A percentile compares a stretch with the other conserved stretches of the same genome.
Evolutionary conservation across 1,140 invertebrate genomes (phyloP).

Genomic region (Centruroides sculpturatus): DNA sequence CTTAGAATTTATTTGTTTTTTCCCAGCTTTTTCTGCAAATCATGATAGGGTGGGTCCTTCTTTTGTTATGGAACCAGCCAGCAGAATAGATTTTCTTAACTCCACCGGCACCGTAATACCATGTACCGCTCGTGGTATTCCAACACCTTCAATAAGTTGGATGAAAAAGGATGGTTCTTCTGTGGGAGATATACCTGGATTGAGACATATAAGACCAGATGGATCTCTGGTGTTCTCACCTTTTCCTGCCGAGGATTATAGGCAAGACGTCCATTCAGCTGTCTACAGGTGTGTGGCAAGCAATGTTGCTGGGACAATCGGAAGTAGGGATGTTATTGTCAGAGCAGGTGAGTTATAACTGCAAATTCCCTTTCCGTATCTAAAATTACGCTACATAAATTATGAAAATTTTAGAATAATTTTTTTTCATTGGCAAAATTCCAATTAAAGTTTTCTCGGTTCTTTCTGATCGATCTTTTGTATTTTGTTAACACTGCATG

Average conservation of each 20-base stretch:
- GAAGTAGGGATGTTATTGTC: constrained; percentile 82
- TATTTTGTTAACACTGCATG: too few species aligned
- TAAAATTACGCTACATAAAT: too few species aligned
- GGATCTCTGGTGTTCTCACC: constrained; percentile 60
- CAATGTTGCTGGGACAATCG: constrained; percentile 74
- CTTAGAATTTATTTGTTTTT: not conserved
- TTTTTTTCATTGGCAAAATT: too few species aligned
- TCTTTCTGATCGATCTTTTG: too few species aligned
- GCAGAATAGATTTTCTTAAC: constrained; percentile 18
- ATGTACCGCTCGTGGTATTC: constrained; percentile 14
- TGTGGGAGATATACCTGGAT: constrained; percentile 14
- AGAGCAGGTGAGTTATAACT: constrained; percentile 63
- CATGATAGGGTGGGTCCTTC: constrained; percentile 5
- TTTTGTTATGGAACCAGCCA: constrained; percentile 15
- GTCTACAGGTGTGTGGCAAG: constrained; percentile 80
- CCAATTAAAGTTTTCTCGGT: too few species aligned
- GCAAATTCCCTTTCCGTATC: too few species aligned
- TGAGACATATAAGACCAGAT: constrained; percentile 17
- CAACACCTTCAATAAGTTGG: constrained; percentile 17
- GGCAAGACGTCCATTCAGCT: constrained; percentile 84
- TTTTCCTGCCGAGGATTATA: constrained; percentile 80
- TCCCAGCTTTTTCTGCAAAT: not conserved
- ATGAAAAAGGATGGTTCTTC: constrained; percentile 16
- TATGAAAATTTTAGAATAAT: too few species aligned
- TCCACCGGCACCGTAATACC: constrained; percentile 18